Conservation (phyloP, 2,888 invertebrate genomes). For the Hypomecis punctinalis region DNA sequence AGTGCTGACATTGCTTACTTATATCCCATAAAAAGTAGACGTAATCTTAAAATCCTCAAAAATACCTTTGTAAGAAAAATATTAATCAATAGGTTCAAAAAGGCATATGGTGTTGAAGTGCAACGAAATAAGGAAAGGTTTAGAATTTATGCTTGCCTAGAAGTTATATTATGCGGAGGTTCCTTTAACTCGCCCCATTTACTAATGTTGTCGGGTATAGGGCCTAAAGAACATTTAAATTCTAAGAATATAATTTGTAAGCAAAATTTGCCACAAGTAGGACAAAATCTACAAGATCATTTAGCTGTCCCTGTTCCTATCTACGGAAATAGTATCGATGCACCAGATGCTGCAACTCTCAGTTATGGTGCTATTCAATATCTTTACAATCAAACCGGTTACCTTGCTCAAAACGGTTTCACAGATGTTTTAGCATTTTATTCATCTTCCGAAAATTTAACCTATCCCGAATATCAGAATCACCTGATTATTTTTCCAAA, state of each 20-base stretch:
- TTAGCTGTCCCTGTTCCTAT: constrained; percentile 66
- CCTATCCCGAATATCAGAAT: constrained; percentile 61
- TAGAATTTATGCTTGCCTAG: constrained; percentile 59
- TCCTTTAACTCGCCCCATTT: constrained; percentile 79
- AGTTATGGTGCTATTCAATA: constrained; percentile 74
- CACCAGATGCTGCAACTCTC: constrained; percentile 46
- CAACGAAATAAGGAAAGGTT: constrained; percentile 49
- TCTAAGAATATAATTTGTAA: constrained; percentile 64
- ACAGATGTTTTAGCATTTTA: constrained; percentile 79
- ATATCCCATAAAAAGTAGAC: constrained; percentile 22
- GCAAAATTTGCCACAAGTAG: constrained; percentile 75
- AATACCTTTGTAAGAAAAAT: constrained; percentile 78
- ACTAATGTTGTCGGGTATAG: constrained; percentile 81
- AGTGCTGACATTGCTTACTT: constrained; percentile 28
- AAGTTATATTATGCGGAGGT: constrained; percentile 80
- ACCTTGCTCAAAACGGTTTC: constrained; percentile 74
- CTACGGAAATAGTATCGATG: constrained; percentile 56
- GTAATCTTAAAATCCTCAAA: constrained; percentile 66
- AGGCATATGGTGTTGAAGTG: constrained; percentile 68
- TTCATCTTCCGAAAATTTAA: constrained; percentile 53
- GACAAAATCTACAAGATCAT: constrained; percentile 84
- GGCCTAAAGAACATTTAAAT: constrained; percentile 66
- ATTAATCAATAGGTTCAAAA: constrained; percentile 71
- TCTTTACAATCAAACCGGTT: constrained; percentile 78
- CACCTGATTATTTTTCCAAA: constrained; percentile 53